phyloP scores from a whole-genome alignment of 1,140 invertebrate species.

The Sminthurides bifidus region DNA sequence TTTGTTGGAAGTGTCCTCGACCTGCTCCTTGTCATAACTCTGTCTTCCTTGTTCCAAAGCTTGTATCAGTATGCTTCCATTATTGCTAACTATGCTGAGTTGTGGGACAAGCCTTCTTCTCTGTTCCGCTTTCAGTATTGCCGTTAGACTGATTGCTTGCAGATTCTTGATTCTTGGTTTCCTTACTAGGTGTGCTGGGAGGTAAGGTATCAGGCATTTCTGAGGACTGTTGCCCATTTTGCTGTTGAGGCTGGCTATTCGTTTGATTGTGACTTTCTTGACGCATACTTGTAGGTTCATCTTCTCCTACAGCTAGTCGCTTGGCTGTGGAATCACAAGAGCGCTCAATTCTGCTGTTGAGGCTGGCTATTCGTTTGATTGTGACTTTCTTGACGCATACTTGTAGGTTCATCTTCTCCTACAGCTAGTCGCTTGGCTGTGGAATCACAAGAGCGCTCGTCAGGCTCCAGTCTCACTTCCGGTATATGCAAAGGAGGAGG shows the following conservation, averaged over 20 bases:
- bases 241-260: neutral
- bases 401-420: no score
- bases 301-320: no score
- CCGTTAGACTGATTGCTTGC: neutral
- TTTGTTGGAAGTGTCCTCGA: constrained; percentile 1
- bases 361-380: neutral
- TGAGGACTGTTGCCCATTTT: neutral
- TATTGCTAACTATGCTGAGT: constrained; percentile 6
- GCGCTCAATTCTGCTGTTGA: neutral
- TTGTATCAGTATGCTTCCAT: constrained; percentile 17
- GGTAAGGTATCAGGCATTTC: neutral
- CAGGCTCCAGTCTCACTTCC: constrained; percentile 18
- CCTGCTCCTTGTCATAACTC: neutral
- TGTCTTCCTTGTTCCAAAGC: constrained; percentile 16
- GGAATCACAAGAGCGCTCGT: constrained; percentile 10
- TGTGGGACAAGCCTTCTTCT: neutral
- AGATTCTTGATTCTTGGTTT: neutral
- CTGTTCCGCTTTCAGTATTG: neutral
- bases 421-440: no score
- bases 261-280: neutral
- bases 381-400: neutral
- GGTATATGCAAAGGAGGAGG: constrained; percentile 14
- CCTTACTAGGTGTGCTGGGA: constrained; percentile 1
- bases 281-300: neutral
- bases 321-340: no score